These are phyloP conservation scores for Mactra quadrangularis DNA, from an alignment of 1,140 invertebrate species.

Conservation along the genomic window DNA sequence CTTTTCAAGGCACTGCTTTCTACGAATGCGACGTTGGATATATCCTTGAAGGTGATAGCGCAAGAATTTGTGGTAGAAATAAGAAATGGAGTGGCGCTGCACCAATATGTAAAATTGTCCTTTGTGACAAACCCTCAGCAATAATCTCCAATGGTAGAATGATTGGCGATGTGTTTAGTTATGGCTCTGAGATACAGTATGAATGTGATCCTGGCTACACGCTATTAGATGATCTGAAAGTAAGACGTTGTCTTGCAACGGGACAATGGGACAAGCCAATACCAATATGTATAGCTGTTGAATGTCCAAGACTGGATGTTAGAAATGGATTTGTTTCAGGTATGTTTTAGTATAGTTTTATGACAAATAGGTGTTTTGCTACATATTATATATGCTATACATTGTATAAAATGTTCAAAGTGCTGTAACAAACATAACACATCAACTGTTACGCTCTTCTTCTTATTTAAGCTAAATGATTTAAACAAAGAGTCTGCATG, in stretches of 20 bases:
- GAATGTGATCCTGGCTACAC: slow-evolving; percentile 71
- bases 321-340: slow-evolving; percentile 66
- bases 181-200: slow-evolving; percentile 67
- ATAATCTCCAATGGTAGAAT: slow-evolving; percentile 77
- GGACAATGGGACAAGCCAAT: slow-evolving; percentile 90
- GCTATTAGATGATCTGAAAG: slow-evolving; percentile 58
- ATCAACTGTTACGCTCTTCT: no score
- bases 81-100: slow-evolving; percentile 79
- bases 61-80: slow-evolving; percentile 76
- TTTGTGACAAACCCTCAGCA: slow-evolving; percentile 68
- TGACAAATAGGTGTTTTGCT: no score
- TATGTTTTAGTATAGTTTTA: background rate
- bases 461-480: no score
- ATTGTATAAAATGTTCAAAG: no score
- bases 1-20: slow-evolving; percentile 84
- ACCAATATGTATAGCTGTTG: slow-evolving; percentile 70
- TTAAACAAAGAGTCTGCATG: no score
- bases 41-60: slow-evolving; percentile 73
- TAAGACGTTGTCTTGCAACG: slow-evolving; percentile 90
- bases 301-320: slow-evolving; percentile 68
- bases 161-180: slow-evolving; percentile 67
- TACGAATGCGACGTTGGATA: slow-evolving; percentile 83
- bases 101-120: slow-evolving; percentile 68
- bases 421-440: no score
- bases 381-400: no score